These are phyloP conservation scores for Thunnus maccoyii DNA, from an alignment of 2,113 vertebrate genomes.

Conservation along the genomic window DNA sequence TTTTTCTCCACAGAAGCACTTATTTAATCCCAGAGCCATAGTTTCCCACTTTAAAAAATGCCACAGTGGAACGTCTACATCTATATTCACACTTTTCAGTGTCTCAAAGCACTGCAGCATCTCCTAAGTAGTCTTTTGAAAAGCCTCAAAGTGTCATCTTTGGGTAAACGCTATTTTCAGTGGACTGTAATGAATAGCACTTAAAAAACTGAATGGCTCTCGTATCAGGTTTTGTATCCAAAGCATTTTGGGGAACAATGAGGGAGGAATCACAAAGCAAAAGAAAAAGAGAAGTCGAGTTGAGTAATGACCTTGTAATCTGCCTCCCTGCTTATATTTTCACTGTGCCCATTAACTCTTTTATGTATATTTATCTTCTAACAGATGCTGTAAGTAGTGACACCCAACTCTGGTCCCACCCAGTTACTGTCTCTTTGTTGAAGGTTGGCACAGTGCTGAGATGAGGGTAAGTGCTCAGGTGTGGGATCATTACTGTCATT, in stretches of 20 bases:
- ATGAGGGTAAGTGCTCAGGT: constrained; percentile 51
- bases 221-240: constrained; percentile 74
- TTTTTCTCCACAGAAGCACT: constrained; percentile 38
- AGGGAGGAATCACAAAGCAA: constrained; percentile 71
- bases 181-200: constrained; percentile 75
- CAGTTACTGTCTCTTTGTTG: constrained; percentile 54
- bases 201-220: constrained; percentile 68
- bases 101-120: constrained; percentile 44
- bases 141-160: constrained; percentile 67
- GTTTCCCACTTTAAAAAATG: constrained; percentile 57
- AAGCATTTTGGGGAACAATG: constrained; percentile 77
- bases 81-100: constrained; percentile 54
- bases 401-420: constrained; percentile 63
- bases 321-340: constrained; percentile 61
- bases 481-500: constrained; percentile 62
- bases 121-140: constrained; percentile 68
- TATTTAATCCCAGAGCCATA: constrained; percentile 50
- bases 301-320: constrained; percentile 78
- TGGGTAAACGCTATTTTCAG: constrained; percentile 75
- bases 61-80: constrained; percentile 49
- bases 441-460: constrained; percentile 35
- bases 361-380: constrained; percentile 58
- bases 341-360: constrained; percentile 46
- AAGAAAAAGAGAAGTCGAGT: constrained; percentile 51
- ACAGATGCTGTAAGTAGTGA: constrained; percentile 55